A percentile compares a stretch with the other conserved stretches of the same genome.
Evolutionary conservation across 2,113 vertebrate genomes (phyloP).

Genomic region (Pristiophorus japonicus): DNA sequence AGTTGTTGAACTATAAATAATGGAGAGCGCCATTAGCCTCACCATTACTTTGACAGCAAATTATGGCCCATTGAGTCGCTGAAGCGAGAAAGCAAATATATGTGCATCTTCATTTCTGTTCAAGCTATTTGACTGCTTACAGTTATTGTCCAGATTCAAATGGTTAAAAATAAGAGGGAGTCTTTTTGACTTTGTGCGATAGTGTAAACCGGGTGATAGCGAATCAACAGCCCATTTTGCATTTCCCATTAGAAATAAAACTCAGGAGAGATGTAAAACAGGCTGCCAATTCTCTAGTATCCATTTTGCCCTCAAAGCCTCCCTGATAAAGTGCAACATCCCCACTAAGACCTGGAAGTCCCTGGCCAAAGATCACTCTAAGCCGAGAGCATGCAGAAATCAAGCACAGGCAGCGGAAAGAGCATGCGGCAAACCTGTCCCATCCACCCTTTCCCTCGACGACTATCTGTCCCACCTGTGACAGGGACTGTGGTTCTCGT

Average conservation of each 20-base stretch:
- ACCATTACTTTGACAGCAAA: neutral
- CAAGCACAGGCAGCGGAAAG: too few species aligned
- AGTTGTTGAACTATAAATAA: neutral
- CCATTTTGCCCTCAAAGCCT: too few species aligned
- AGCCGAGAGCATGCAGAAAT: too few species aligned
- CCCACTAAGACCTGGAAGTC: too few species aligned
- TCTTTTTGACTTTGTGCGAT: neutral
- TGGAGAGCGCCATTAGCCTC: neutral
- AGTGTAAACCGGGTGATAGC: too few species aligned
- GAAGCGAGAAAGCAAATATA: neutral
- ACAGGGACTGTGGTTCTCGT: too few species aligned
- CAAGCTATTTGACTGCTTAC: neutral
- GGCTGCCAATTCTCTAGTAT: neutral
- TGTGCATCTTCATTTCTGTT: neutral
- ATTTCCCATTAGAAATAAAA: neutral
- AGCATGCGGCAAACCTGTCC: too few species aligned
- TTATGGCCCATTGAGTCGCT: neutral
- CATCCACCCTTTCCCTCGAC: too few species aligned
- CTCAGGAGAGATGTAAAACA: neutral
- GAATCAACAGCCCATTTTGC: too few species aligned
- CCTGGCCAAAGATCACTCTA: too few species aligned
- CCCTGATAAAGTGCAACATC: too few species aligned
- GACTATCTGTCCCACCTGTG: too few species aligned
- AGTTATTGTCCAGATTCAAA: neutral
- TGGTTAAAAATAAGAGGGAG: neutral